Evolutionary conservation across 2,113 vertebrate species (phyloP).

Genomic region (Prochilodus magdalenae): DNA sequence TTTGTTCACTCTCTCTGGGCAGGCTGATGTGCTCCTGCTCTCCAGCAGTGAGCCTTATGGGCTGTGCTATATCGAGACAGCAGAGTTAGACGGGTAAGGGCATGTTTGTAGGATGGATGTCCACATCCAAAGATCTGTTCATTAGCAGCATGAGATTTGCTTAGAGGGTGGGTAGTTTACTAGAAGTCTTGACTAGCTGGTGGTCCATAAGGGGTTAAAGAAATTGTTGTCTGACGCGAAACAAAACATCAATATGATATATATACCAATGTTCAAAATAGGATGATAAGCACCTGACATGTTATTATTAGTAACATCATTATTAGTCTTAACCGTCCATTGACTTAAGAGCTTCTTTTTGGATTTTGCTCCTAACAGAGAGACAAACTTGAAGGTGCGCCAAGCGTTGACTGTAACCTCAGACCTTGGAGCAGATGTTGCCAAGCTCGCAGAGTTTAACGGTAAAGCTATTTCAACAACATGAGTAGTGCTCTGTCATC

Average conservation of each 20-base stretch:
- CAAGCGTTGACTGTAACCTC: conserved; percentile 79
- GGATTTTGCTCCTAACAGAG: conserved; percentile 66
- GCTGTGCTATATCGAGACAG: conserved; percentile 82
- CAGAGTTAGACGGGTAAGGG: conserved; percentile 82
- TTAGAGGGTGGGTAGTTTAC: neutral
- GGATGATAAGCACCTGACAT: neutral
- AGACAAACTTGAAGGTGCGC: conserved; percentile 82
- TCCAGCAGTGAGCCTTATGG: conserved; percentile 83
- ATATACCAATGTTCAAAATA: neutral
- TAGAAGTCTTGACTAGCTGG: neutral
- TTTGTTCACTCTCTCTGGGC: conserved; percentile 33
- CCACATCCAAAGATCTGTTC: too few relatives aligned
- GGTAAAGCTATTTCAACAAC: conserved; percentile 68
- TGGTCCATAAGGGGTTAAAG: neutral
- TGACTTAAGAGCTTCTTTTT: conserved; percentile 11
- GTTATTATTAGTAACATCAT: too few relatives aligned
- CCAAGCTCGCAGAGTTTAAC: conserved; percentile 77
- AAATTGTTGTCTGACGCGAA: neutral
- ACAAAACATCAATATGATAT: neutral
- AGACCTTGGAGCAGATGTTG: conserved; percentile 75
- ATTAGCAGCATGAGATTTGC: too few relatives aligned
- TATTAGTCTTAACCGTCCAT: conserved; percentile 5
- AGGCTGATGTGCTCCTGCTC: conserved; percentile 82
- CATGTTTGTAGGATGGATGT: neutral
- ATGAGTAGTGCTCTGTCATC: conserved; percentile 35